Evolutionary conservation across 2,888 invertebrate genomes (phyloP), one percentile per base, ranked within the genome.

Genomic region (Hofmannophila pseudospretella): DNA sequence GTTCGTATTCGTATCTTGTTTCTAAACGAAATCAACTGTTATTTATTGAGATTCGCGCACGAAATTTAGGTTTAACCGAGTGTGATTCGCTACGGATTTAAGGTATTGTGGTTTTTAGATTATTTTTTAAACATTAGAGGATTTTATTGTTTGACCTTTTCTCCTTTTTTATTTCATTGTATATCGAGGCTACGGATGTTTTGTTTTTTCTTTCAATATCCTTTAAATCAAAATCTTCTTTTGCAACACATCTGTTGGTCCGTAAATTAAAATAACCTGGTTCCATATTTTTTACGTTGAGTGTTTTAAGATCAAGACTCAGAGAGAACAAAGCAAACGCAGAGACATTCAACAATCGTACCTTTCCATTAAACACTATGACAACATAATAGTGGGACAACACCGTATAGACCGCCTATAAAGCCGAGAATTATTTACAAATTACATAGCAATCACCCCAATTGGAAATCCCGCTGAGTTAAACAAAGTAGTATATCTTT

Each of bases 341-440:
- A 39, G 44, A 38, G 45, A 51, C 39, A 47, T 47, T 52, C 51
- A 39, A 41, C 43, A 43, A 41, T 45, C 52, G 53, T 49, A 59
- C 58, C 60, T 57, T 67, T 62, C 54, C 54, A 66, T 66, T 67
- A 66, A 66, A 57, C 52, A 54, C 58, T 67, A 63, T 71, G 79
- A 78, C 77, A 76, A 73, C 71, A 72, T 74, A 75, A 80, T 81
- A 76, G 78, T 68, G 53, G 65, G 44, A 51, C 53, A 44, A 50
- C 45, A 49, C 55, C 52, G 47, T 44, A 51, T 61, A 63, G 54
- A 60, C 50, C 51, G 50, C 56, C 58, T 65, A 66, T 66, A 66
- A 61, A 62, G 62, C 53, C 47, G 55, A 54, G 64, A 74, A 79
- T 81, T 78, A 78, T 75, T 63, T 63, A 67, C 75, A 81, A 82